Conservation (phyloP, 2,888 invertebrate genomes). For the Eupithecia dodoneata region DNA sequence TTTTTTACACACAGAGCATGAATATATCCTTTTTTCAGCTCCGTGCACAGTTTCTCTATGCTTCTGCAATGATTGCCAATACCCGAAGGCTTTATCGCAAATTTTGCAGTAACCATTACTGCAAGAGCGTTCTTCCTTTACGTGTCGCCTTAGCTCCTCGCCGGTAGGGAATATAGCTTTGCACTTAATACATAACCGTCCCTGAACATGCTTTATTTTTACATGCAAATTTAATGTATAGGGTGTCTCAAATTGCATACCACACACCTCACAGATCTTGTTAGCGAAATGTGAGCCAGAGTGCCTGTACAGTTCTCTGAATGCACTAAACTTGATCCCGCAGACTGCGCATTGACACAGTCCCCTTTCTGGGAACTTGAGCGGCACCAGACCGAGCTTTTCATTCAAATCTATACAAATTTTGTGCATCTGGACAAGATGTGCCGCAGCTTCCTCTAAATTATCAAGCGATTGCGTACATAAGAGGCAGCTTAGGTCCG, state of each 20-base stretch:
- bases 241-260: slow-evolving; percentile 15
- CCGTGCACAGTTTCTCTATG: slow-evolving; percentile 26
- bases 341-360: slow-evolving; percentile 19
- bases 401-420: slow-evolving; percentile 26
- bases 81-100: slow-evolving; percentile 19
- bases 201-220: slow-evolving; percentile 13
- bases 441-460: slow-evolving; percentile 31
- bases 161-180: slow-evolving; percentile 12
- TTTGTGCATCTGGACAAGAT: slow-evolving; percentile 29
- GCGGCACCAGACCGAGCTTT: slow-evolving; percentile 26
- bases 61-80: slow-evolving; percentile 7
- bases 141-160: slow-evolving; percentile 14
- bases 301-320: slow-evolving; percentile 38
- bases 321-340: slow-evolving; percentile 8
- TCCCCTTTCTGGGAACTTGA: slow-evolving; percentile 20
- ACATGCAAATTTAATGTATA: slow-evolving; percentile 9
- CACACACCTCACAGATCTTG: slow-evolving; percentile 40
- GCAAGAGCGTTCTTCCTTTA: slow-evolving; percentile 15
- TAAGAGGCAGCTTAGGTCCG: slow-evolving; percentile 35
- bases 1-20: slow-evolving; percentile 20
- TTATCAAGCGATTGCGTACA: slow-evolving; percentile 26
- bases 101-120: slow-evolving; percentile 14
- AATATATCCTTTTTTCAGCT: slow-evolving; percentile 17
- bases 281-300: slow-evolving; percentile 35
- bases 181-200: slow-evolving; percentile 18